These are phyloP conservation scores for Otocyon megalotis DNA, from an alignment of 2,113 vertebrate genomes.

Conservation along the genomic window DNA sequence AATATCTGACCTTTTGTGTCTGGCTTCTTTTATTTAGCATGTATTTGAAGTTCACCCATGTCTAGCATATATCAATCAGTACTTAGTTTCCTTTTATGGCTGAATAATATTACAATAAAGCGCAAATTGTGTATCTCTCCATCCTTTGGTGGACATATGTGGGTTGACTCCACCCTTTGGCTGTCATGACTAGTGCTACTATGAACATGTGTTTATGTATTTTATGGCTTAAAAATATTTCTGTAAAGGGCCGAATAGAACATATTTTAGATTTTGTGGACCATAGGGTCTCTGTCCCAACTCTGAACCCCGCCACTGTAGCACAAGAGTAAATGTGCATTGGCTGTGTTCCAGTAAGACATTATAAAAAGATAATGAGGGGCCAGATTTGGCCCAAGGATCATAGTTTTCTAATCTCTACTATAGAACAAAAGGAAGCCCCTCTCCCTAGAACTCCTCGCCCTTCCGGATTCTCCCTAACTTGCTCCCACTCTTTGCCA, in stretches of 20 bases:
- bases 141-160: not conserved
- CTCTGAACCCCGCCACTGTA: not conserved
- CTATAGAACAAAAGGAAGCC: not conserved
- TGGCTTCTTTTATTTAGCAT: not conserved
- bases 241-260: not conserved
- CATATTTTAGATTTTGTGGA: not conserved
- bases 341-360: not conserved
- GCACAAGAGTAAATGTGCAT: not conserved
- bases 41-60: not conserved
- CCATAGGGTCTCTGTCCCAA: not conserved
- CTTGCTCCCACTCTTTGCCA: not conserved
- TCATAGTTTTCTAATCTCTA: not conserved
- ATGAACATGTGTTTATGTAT: rapidly evolving
- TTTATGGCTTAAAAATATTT: not conserved
- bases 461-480: not conserved
- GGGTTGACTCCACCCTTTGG: not conserved
- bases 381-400: not conserved
- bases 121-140: not conserved
- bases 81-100: not conserved
- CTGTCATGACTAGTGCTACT: not conserved
- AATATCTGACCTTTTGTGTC: not conserved
- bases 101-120: not conserved
- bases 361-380: not conserved
- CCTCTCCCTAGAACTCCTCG: not conserved
- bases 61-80: not conserved